Evolutionary conservation across 2,113 vertebrate species (phyloP), one percentile per base, ranked within the genome.

Genomic region (Spheniscus mendiculus): DNA sequence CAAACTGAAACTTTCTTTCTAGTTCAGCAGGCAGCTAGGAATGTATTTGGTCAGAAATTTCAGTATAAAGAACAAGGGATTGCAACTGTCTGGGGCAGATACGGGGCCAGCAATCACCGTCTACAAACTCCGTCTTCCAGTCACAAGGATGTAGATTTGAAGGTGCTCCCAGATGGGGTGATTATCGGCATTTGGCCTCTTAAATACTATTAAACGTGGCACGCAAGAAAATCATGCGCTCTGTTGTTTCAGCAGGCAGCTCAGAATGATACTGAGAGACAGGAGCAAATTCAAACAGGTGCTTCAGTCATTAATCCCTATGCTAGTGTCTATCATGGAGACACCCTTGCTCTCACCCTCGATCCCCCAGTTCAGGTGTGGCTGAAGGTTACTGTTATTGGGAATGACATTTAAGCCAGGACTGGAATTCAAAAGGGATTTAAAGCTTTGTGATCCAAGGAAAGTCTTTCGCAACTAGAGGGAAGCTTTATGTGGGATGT

Each of bases 251-350:
- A 17, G 62, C 49, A 36, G 34, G 6, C 0, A 1, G n/a, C 81
- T 67, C 62, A 6, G 73, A 44, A 19, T 1, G 45, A 15, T 5
- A 8, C 26, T 3, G 5, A 52, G 85, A 15, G 26, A 14, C 15
- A 12, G 63, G 32, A 86, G n/a, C 25, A 36, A 69, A n/a, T 45
- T 27, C 29, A 38, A 30, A n/a, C 13, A 12, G 71, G 38, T 11
- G 12, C 30, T 90, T 59, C 53, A 22, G 19, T 7, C 53, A 3
- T 12, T 4, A 17, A 40, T 8, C 42, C 76, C 62, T 50, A 6
- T 1, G 0, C 62, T 19, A 11, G 36, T 19, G 62, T 20, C 67
- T 11, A 1, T 4, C 36, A 2, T 0, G 22, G 38, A 50, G 34
- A 76, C 58, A 2, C 4, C 53, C 22, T 65, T 18, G 9, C 40